phyloP scores from a whole-genome alignment of 92 coral and sea anemone species.

The Galaxea fascicularis region DNA sequence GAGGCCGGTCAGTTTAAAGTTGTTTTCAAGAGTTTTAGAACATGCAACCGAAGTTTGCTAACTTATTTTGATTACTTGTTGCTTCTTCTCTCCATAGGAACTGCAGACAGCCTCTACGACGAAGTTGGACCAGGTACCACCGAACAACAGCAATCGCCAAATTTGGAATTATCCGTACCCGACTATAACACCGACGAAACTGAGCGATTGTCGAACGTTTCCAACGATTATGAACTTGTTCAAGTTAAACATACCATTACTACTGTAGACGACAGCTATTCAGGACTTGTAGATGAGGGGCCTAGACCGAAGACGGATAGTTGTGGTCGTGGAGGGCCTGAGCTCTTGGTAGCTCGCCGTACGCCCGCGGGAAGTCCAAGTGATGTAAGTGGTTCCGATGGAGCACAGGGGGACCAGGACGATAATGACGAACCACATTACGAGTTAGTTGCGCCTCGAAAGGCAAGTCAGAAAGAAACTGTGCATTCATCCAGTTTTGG shows the following conservation, averaged over 20 bases:
- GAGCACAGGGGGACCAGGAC: neutral
- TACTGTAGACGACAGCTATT: neutral
- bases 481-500: neutral
- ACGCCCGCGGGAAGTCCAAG: constrained; percentile 18
- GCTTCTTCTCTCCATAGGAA: neutral
- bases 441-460: constrained; percentile 27
- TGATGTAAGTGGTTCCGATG: neutral
- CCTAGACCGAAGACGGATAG: constrained; percentile 7
- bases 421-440: constrained; percentile 14
- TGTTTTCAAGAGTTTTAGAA: neutral
- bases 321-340: constrained; percentile 8
- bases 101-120: constrained; percentile 36
- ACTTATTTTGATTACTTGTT: neutral
- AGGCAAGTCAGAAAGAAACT: neutral
- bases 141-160: neutral
- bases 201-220: constrained; percentile 26
- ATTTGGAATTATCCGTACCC: constrained; percentile 13
- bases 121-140: constrained; percentile 9
- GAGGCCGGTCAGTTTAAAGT: neutral
- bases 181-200: neutral
- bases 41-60: neutral
- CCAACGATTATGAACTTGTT: constrained; percentile 38
- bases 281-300: constrained; percentile 18
- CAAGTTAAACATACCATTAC: neutral
- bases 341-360: neutral